Conservation (phyloP, 2,797 vertebrate genomes). For the Pagetopsis macropterus region DNA sequence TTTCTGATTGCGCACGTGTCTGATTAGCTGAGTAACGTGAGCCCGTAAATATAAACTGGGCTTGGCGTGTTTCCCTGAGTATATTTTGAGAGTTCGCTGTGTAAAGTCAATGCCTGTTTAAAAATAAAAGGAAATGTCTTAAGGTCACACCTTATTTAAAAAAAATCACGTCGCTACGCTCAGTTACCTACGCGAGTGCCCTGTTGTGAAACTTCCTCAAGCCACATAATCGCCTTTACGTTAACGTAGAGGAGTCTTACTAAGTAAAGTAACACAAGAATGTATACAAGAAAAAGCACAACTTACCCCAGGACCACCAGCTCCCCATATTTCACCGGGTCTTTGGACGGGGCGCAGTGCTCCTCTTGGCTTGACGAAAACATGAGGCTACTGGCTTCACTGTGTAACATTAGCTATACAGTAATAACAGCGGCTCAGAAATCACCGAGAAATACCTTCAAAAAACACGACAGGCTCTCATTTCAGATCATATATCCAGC, state of each 20-base stretch:
- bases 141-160: neutral
- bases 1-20: slow-evolving; percentile 74
- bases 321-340: slow-evolving; percentile 95
- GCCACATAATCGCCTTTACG: slow-evolving; percentile 9
- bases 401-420: slow-evolving; percentile 62
- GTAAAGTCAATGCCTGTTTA: neutral
- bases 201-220: slow-evolving; percentile 55
- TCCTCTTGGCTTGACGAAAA: slow-evolving; percentile 94
- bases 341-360: slow-evolving; percentile 92
- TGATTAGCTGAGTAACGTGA: slow-evolving; percentile 77
- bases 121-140: neutral
- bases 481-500: slow-evolving; percentile 49
- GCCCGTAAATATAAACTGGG: slow-evolving; percentile 49
- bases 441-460: slow-evolving; percentile 61
- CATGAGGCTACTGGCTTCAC: slow-evolving; percentile 85
- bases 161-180: slow-evolving; percentile 21
- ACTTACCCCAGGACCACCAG: slow-evolving; percentile 96
- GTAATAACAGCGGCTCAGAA: slow-evolving; percentile 63
- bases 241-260: neutral
- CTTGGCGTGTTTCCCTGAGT: neutral
- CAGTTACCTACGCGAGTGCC: slow-evolving; percentile 25
- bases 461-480: slow-evolving; percentile 62
- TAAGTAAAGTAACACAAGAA: neutral
- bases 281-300: rapidly evolving
- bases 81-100: neutral